Evolutionary conservation across 2,113 vertebrate genomes (phyloP), one percentile per base, ranked within the genome.

Genomic region (Cyphotilapia sp.): DNA sequence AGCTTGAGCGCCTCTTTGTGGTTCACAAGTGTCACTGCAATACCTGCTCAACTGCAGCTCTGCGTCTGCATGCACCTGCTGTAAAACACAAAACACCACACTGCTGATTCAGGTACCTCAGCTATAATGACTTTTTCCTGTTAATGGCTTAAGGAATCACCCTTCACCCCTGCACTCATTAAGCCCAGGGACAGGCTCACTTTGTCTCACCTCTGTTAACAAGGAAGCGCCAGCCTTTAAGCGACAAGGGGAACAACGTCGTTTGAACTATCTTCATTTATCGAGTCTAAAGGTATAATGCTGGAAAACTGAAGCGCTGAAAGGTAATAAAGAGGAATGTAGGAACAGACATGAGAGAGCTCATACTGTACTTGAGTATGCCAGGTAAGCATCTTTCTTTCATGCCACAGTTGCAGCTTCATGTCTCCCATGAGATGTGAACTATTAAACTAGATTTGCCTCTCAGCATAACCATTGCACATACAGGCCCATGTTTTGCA

Each of bases 1-100:
- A 16, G 78, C 49, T 38, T 38, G 47, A 90, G 78, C 29, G 87
- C 90, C 94, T 10, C 92, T 61, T 5, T 84, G 94, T 93, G 95
- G 93, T 84, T 47, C 5, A 5, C 3, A 7, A 2, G 35, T n/a
- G 85, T 40, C 11, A 94, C 85, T 95, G 85, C 93, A 92, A 6
- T 1, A 1, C 82, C 49, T 45, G 19, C 29, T 19, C 13, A n/a
- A 27, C 45, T 56, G 6, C 87, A 74, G 4, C 9, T 81, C 17
- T 3, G 6, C 8, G 4, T 24, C 14, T 38, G 4, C 40, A 27
- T 4, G 19, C 69, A 89, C 61, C 82, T 82, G 66, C 81, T 31
- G 42, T 49, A 17, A 71, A 85, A 82, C 80, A 81, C 17, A 38
- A 27, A 6, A 53, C 54, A 80, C 16, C 38, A 40, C 80, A 74